These are phyloP conservation scores for Geodia barretti DNA, from an alignment of 37 sponge, comb jelly and placozoan genomes.

Conservation along the genomic window DNA sequence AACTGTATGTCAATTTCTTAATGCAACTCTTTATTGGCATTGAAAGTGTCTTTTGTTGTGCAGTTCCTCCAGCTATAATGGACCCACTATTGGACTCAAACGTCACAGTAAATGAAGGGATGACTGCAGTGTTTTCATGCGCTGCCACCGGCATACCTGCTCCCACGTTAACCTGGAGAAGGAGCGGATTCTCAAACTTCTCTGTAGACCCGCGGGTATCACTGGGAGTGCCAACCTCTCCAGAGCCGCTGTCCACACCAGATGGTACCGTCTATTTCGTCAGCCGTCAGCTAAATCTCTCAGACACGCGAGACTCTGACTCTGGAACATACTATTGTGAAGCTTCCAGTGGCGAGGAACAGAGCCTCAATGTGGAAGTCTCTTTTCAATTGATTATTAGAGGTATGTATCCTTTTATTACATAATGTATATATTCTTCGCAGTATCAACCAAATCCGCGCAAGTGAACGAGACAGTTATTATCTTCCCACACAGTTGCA, in stretches of 20 bases:
- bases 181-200: not conserved
- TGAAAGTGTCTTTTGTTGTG: not conserved
- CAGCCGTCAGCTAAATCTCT: conserved; percentile 19
- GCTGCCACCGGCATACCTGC: conserved; percentile 60
- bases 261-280: not conserved
- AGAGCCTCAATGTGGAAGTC: not conserved
- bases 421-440: not conserved
- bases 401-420: conserved; percentile 15
- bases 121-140: conserved; percentile 23
- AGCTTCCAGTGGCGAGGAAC: conserved; percentile 31
- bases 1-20: conserved; percentile 29
- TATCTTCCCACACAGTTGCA: conserved; percentile 33
- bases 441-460: not conserved
- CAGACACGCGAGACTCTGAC: conserved; percentile 24
- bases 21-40: not conserved
- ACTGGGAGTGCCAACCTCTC: not conserved
- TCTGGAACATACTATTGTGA: conserved; percentile 44
- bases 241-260: not conserved
- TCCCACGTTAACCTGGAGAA: conserved; percentile 45
- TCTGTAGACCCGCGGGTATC: not conserved
- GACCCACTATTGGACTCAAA: not conserved
- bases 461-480: not conserved
- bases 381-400: conserved; percentile 32
- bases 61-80: conserved; percentile 5
- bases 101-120: conserved; percentile 26